Conservation (phyloP, 1,140 invertebrate species). For the Sminthurides bifidus region DNA sequence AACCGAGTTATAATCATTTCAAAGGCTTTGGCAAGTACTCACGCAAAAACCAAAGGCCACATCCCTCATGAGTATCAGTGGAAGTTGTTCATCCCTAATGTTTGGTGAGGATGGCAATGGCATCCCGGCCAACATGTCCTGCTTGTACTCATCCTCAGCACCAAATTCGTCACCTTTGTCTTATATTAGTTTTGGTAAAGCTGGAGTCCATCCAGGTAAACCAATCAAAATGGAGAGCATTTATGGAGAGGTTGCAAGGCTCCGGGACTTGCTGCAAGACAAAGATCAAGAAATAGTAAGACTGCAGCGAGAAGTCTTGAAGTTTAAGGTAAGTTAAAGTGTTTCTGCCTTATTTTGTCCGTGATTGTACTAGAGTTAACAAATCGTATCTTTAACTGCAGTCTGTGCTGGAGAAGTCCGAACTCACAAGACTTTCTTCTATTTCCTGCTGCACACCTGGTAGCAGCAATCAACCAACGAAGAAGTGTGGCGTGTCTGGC, state of each 20-base stretch:
- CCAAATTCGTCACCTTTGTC: no score
- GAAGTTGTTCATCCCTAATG: neutral
- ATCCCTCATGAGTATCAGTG: neutral
- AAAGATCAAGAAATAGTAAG: slow-evolving; percentile 41
- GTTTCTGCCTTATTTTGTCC: neutral
- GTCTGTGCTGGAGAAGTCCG: slow-evolving; percentile 23
- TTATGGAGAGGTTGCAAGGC: slow-evolving; percentile 11
- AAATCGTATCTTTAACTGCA: neutral
- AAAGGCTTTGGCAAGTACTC: no score
- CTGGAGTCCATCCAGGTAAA: neutral
- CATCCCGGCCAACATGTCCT: neutral
- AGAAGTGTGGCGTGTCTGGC: slow-evolving; percentile 62
- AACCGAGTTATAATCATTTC: no score
- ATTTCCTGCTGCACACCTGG: no score
- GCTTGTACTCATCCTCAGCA: neutral
- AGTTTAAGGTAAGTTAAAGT: slow-evolving; percentile 43
- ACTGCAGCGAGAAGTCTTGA: slow-evolving; percentile 47
- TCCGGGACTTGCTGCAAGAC: slow-evolving; percentile 13
- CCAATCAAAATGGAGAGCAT: slow-evolving; percentile 8
- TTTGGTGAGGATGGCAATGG: neutral
- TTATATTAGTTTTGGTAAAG: no score
- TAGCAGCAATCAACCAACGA: no score
- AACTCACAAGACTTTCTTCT: slow-evolving; percentile 37
- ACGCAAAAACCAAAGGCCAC: no score
- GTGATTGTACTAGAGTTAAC: slow-evolving; percentile 1